Evolutionary conservation across 2,797 vertebrate species (phyloP).

Genomic region (Vipera ursinii): DNA sequence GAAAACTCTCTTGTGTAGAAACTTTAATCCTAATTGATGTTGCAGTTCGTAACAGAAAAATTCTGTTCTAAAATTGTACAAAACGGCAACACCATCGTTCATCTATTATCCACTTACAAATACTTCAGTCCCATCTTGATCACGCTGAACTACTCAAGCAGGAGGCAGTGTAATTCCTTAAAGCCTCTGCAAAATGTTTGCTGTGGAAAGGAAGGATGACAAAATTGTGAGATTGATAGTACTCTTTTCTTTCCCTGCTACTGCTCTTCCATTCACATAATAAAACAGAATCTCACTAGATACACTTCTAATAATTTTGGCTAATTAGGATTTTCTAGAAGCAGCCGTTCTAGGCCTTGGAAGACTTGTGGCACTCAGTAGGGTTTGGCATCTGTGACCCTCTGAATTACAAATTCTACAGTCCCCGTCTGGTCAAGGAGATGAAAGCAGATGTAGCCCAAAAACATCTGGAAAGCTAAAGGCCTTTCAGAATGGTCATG

Average conservation of each 20-base stretch:
- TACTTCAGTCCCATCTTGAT: neutral
- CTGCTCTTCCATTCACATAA: neutral
- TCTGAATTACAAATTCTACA: neutral
- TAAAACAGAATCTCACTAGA: neutral
- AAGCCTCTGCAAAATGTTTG: neutral
- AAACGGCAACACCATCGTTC: neutral
- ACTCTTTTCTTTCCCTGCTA: neutral
- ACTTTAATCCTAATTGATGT: neutral
- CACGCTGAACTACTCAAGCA: neutral
- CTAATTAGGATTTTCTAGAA: neutral
- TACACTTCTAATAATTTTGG: neutral
- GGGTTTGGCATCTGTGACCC: neutral
- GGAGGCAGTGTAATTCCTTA: neutral
- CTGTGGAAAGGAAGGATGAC: neutral
- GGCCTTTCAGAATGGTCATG: neutral
- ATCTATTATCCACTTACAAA: neutral
- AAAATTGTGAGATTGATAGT: neutral
- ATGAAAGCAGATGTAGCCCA: neutral
- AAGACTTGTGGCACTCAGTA: neutral
- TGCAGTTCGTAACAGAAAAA: neutral
- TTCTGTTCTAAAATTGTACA: neutral
- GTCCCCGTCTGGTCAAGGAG: neutral
- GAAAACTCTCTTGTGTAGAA: neutral
- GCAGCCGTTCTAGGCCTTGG: neutral
- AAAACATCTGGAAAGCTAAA: neutral